Conservation (phyloP, 2,113 vertebrate species). For the Pampusana beccarii region DNA sequence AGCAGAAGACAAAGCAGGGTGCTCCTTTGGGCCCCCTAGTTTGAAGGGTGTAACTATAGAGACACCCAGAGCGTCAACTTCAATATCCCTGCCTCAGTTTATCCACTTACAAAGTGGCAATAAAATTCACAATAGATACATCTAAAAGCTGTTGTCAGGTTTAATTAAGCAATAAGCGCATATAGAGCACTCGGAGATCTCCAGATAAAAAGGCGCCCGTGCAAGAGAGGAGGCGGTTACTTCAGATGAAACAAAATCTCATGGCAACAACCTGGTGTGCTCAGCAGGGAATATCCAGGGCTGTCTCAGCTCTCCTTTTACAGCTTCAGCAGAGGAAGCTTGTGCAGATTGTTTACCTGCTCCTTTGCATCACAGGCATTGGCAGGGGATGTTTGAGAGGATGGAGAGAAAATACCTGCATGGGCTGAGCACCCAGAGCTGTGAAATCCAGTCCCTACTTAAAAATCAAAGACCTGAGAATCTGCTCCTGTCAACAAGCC, state of each 20-base stretch:
- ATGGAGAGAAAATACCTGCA: not conserved
- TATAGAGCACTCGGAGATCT: not conserved
- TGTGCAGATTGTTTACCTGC: not conserved
- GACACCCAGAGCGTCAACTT: not conserved
- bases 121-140: conserved; percentile 3
- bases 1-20: not conserved
- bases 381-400: not conserved
- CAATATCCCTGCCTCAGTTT: not conserved
- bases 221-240: not conserved
- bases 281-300: conserved; percentile 15
- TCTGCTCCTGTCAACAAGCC: not conserved
- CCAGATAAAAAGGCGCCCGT: not conserved
- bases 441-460: not conserved
- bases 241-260: conserved; percentile 28
- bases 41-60: not conserved
- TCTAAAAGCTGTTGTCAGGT: not conserved
- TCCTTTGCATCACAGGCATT: not conserved
- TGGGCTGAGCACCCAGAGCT: not conserved
- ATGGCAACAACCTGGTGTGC: not conserved
- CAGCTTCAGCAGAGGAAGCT: not conserved
- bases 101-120: not conserved
- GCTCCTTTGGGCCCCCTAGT: not conserved
- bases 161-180: conserved; percentile 32
- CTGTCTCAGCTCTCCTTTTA: not conserved
- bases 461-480: conserved; percentile 17